Evolutionary conservation across 2,797 vertebrate genomes (phyloP), one percentile per base, ranked within the genome.

Genomic region (Sebastes itinus): DNA sequence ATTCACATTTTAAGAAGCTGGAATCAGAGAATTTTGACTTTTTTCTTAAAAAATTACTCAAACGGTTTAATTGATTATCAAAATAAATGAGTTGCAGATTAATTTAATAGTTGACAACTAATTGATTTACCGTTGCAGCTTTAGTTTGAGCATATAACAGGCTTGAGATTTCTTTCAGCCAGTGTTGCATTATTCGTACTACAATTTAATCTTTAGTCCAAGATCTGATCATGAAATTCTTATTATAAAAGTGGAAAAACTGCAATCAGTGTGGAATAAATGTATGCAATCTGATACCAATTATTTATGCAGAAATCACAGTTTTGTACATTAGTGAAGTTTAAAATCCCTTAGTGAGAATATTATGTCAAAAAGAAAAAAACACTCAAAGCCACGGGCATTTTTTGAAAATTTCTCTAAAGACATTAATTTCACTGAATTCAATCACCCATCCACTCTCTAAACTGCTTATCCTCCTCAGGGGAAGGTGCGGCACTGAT

Each of bases 401-500:
- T 49, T 49, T 52, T 52, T 52, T 20, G 3, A 52, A 20, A 30
- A 12, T 52, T 38, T 49, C 59, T 68, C 61, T 42, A n/a, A 76
- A 70, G 55, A 69, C 30, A 56, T 61, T 27, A 2, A 27, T 71
- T 74, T 74, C 78, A 78, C 66, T 63, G 22, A 73, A 78, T 6
- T 20, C 28, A 28, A 75, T 52, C 46, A n/a, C 2, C 46, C 46
- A n/a, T 52, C 46, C 46, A 49, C 46, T n/a, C 18, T 52, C 7
- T 73, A 20, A 74, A 77, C 33, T 33, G 32, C 61, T 78, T 75
- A 23, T 67, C 49, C 60, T 58, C 76, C 54, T 38, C 46, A 16
- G 76, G 55, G 42, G 28, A 67, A 56, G 32, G 20, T 42, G 68
- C 13, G 0, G 66, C 66, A 62, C 81, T 77, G 81, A 86, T 86